Percentiles rank a stretch among this genome's conserved stretches.
phyloP scores from a whole-genome alignment of 1,140 invertebrate species.

The Uloborus diversus region DNA sequence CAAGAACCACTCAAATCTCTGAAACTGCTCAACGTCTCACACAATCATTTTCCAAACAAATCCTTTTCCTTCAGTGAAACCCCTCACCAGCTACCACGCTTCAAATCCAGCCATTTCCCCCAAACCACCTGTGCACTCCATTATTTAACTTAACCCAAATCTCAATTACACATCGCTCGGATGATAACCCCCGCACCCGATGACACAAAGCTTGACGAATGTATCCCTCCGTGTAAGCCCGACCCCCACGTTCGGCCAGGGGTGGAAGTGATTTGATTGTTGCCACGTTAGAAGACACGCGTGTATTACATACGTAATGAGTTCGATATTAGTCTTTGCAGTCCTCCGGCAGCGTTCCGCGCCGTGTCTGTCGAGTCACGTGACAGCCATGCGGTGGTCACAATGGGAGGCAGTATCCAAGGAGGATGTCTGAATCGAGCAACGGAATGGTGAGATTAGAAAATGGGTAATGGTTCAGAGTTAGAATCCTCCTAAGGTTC shows the following conservation, averaged over 20 bases:
- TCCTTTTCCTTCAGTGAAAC: neutral
- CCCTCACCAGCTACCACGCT: neutral
- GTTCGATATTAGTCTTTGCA: conserved; percentile 28
- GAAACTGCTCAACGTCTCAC: too few relatives aligned
- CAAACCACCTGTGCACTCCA: neutral
- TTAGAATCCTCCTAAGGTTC: too few relatives aligned
- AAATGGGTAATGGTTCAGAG: too few relatives aligned
- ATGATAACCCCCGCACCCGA: neutral
- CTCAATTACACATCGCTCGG: neutral
- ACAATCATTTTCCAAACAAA: neutral
- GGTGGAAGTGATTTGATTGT: conserved; percentile 11
- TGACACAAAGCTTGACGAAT: conserved; percentile 20
- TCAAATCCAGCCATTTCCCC: neutral
- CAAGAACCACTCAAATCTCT: too few relatives aligned
- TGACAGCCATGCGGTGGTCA: too few relatives aligned
- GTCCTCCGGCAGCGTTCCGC: neutral
- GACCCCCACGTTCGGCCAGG: neutral
- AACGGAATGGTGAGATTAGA: too few relatives aligned
- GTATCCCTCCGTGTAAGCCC: neutral
- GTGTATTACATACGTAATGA: conserved; percentile 47
- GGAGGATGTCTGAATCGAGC: too few relatives aligned
- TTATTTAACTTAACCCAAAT: neutral
- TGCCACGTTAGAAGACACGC: conserved; percentile 5
- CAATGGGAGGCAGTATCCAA: too few relatives aligned
- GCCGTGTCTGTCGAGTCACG: neutral